Conservation (phyloP, 2,113 vertebrate genomes). For the Pollachius pollachius region DNA sequence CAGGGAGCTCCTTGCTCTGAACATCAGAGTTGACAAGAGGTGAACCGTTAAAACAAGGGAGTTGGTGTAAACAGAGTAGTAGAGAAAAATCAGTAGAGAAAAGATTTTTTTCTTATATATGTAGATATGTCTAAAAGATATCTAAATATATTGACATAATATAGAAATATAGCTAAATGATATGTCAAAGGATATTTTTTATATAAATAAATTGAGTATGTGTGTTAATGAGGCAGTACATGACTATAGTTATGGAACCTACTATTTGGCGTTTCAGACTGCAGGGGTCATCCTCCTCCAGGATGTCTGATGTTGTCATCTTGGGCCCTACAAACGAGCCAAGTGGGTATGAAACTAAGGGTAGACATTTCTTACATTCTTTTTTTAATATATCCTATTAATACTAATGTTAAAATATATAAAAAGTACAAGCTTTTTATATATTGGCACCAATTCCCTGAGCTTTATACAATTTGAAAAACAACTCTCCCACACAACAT, state of each 20-base stretch:
- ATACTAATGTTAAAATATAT: too few species aligned
- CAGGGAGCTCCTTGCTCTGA: slow-evolving; percentile 49
- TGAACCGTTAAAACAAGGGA: too few species aligned
- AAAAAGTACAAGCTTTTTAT: too few species aligned
- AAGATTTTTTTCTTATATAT: neutral
- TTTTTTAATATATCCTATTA: neutral
- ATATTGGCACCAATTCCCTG: too few species aligned
- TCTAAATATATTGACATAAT: neutral
- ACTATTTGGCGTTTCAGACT: slow-evolving; percentile 59
- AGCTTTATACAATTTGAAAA: too few species aligned
- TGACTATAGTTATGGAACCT: slow-evolving; percentile 30
- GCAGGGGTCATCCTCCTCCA: slow-evolving; percentile 54
- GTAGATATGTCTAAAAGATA: neutral
- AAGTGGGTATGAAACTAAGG: neutral
- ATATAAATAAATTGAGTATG: too few species aligned
- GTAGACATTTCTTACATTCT: neutral
- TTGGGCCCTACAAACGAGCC: slow-evolving; percentile 57
- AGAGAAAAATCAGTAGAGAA: slow-evolving; percentile 4
- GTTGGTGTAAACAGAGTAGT: too few species aligned
- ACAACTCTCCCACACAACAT: too few species aligned
- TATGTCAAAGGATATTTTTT: too few species aligned
- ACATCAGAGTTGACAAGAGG: too few species aligned
- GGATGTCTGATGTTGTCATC: slow-evolving; percentile 31
- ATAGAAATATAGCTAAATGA: too few species aligned
- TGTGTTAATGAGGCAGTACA: neutral